Evolutionary conservation across 2,797 vertebrate genomes (phyloP), one percentile per base, ranked within the genome.

Genomic region (Alectoris magna): DNA sequence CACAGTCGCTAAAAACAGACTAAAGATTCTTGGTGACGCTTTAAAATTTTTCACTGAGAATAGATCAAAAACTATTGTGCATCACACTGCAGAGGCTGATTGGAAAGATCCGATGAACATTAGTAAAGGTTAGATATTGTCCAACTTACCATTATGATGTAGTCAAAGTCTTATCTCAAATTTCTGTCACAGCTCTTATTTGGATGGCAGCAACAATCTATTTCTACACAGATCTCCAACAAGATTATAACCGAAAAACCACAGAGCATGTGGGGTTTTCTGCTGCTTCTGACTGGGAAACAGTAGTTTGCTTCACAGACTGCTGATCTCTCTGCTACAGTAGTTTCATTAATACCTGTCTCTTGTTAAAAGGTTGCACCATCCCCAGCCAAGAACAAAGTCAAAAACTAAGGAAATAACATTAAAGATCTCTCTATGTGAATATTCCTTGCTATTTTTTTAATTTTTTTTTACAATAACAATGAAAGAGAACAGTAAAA

Each of bases 261-360:
- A 58, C 29, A 72, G 27, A 78, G 43, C 11, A 29, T 88, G 39
- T 83, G 66, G 6, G 26, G 7, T 39, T 85, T 77, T 67, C 49
- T 66, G 85, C 66, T 36, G 81, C 41, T 55, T 75, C 53, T 60
- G 53, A 68, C 3, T 91, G 41, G 51, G 70, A 94, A 34, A 72
- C 34, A 89, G 39, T 26, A 87, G n/a, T 77, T 89, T 95, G 63
- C 83, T 96, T 87, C 71, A 87, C 62, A 90, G 78, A 39, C 58
- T 89, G 48, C 80, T 87, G 83, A 91, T 96, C 96, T 94, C 66
- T 91, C 51, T 90, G 72, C 74, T 88, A 79, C 43, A 73, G 68
- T 8, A 75, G 76, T 51, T 95, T 87, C 83, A 90, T 96, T 95
- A 92, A 91, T 93, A 94, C 10, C 29, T 90, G 73, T 87, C 75